phyloP scores from a whole-genome alignment of 2,888 invertebrate species.

The Sipha maydis region DNA sequence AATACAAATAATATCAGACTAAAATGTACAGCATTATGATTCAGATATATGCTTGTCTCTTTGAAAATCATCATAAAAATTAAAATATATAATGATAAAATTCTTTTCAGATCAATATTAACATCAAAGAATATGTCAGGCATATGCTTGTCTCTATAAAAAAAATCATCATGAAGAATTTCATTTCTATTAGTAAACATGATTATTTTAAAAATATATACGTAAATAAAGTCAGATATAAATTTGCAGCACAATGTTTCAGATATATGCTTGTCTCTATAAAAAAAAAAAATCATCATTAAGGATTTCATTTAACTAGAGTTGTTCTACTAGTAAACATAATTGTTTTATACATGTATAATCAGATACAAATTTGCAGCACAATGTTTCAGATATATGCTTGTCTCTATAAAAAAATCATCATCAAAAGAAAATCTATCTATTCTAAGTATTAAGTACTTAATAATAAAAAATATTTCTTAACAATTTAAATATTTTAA shows the following conservation, averaged over 20 bases:
- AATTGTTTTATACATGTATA: background rate
- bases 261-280: slow-evolving; percentile 53
- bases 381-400: slow-evolving; percentile 39
- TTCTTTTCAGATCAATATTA: background rate
- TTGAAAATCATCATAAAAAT: too few relatives aligned
- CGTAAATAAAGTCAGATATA: slow-evolving; percentile 25
- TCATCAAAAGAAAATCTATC: too few relatives aligned
- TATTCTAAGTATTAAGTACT: too few relatives aligned
- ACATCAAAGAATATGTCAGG: background rate
- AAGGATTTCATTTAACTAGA: background rate
- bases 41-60: slow-evolving; percentile 1
- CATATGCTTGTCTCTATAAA: slow-evolving; percentile 6
- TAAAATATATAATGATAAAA: background rate
- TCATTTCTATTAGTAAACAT: background rate
- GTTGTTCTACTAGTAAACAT: background rate
- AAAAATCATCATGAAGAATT: background rate
- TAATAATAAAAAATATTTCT: background rate
- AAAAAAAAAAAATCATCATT: background rate
- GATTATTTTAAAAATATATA: background rate
- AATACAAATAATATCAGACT: background rate
- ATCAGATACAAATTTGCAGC: slow-evolving; percentile 22
- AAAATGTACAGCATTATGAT: background rate
- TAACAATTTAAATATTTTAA: background rate
- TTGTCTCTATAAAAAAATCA: slow-evolving; percentile 17
- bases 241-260: slow-evolving; percentile 1